Percentiles rank a stretch among this genome's conserved stretches.
Evolutionary conservation across 1,140 invertebrate genomes (phyloP).

Genomic region (Apocrypta bakeri): DNA sequence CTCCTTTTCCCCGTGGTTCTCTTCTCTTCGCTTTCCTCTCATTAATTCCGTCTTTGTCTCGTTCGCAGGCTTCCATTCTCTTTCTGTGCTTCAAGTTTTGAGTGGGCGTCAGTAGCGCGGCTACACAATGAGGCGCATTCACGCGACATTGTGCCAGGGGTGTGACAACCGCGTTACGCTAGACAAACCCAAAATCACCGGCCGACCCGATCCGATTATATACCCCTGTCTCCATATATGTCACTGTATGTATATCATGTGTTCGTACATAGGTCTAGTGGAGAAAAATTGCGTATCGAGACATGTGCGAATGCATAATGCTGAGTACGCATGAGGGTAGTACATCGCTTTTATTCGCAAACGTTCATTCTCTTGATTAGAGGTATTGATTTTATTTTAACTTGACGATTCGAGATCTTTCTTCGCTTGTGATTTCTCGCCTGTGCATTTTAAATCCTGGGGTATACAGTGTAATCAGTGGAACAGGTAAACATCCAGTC

Average conservation of each 20-base stretch:
- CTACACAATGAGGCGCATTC: constrained; percentile 69
- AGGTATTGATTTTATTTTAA: too few relatives aligned
- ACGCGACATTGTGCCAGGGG: constrained; percentile 62
- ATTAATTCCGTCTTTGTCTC: neutral
- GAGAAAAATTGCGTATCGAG: constrained; percentile 4
- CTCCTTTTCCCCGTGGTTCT: too few relatives aligned
- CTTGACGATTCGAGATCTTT: neutral
- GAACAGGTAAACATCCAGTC: constrained; percentile 30
- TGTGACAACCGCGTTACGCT: constrained; percentile 69
- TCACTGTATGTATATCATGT: too few relatives aligned
- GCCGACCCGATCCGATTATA: constrained; percentile 68
- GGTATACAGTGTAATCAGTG: constrained; percentile 22
- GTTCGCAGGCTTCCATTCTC: neutral
- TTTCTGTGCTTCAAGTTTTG: constrained; percentile 59
- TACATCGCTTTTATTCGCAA: too few relatives aligned
- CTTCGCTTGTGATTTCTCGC: neutral
- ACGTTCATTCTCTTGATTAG: neutral
- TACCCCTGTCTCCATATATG: too few relatives aligned
- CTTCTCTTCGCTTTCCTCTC: neutral
- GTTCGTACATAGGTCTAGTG: neutral
- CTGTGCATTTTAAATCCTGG: neutral
- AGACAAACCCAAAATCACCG: constrained; percentile 73
- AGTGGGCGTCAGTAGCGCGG: constrained; percentile 65
- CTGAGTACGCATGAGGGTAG: neutral
- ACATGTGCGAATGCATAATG: too few relatives aligned